phyloP scores from a whole-genome alignment of 1,140 invertebrate genomes.

The Camponotus pennsylvanicus region DNA sequence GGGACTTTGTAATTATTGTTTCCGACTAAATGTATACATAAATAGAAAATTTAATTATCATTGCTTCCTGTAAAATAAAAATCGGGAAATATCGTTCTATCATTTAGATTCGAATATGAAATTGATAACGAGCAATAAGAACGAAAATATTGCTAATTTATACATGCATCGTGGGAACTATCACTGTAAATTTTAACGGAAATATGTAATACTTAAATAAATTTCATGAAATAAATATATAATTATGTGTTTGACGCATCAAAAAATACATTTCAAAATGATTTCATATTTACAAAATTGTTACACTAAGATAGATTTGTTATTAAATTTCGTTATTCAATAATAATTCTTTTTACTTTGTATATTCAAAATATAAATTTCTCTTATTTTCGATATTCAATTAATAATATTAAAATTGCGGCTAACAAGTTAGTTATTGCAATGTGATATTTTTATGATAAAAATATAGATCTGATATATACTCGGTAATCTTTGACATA shows the following conservation, averaged over 20 bases:
- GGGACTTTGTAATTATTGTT: constrained; percentile 67
- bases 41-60: constrained; percentile 52
- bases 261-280: not conserved
- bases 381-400: not conserved
- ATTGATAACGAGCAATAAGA: not conserved
- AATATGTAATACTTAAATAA: not conserved
- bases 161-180: not conserved
- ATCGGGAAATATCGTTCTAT: constrained; percentile 6
- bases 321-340: not conserved
- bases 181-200: not conserved
- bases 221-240: not conserved
- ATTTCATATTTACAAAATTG: not conserved
- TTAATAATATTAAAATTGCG: not conserved
- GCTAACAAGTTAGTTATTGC: not conserved
- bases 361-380: not conserved
- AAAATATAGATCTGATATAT: too few species aligned
- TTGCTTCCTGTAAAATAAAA: constrained; percentile 16
- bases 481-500: not conserved
- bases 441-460: not conserved
- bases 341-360: not conserved
- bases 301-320: not conserved
- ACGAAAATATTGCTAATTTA: constrained; percentile 2
- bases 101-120: constrained; percentile 1
- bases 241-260: not conserved
- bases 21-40: constrained; percentile 44